Evolutionary conservation across 2,113 vertebrate species (phyloP), one percentile per base, ranked within the genome.

Genomic region (Thunnus thynnus): DNA sequence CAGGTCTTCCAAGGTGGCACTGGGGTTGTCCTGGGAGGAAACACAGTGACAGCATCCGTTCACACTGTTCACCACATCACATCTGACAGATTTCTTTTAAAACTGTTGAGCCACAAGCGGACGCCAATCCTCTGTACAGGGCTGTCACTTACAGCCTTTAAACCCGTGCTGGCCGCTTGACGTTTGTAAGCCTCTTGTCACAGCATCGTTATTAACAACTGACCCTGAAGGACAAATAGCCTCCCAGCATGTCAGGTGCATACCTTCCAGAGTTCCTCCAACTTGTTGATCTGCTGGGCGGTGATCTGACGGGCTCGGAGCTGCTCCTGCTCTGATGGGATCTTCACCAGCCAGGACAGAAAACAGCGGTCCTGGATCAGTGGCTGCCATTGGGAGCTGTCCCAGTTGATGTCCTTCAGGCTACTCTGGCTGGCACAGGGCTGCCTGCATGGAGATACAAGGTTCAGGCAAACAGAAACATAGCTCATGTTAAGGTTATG

Each of bases 331-430:
- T 99, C 98, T 0, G 98, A 99, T 0, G 98, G 98, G 62, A 99
- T 99, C 94, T 99, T 99, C 58, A 99, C 98, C 89, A 99, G 94
- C 98, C 98, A 99, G 0, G 98, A 99, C 12, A 99, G 95, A 90
- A 99, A 99, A 87, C 98, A 99, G 63, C 98, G 98, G 78, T 99
- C 98, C 88, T 99, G 98, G 93, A 99, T 99, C 52, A 99, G 95
- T 1, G 98, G 97, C 86, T 99, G 98, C 98, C 98, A 99, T 93
- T 99, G 98, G 0, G 98, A 99, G 60, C 98, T 99, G 94, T 99
- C 98, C 98, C 98, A 99, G 88, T 99, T 99, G 94, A 99, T 99
- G 90, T 99, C 98, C 94, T 99, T 99, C 73, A 99, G 82, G 91
- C 98, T 99, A 94, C 98, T 99, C 93, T 99, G 98, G 87, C 98